Percentiles rank a stretch among this genome's conserved stretches.
Evolutionary conservation across 2,113 vertebrate species (phyloP).

Genomic region (Amphiprion ocellaris): DNA sequence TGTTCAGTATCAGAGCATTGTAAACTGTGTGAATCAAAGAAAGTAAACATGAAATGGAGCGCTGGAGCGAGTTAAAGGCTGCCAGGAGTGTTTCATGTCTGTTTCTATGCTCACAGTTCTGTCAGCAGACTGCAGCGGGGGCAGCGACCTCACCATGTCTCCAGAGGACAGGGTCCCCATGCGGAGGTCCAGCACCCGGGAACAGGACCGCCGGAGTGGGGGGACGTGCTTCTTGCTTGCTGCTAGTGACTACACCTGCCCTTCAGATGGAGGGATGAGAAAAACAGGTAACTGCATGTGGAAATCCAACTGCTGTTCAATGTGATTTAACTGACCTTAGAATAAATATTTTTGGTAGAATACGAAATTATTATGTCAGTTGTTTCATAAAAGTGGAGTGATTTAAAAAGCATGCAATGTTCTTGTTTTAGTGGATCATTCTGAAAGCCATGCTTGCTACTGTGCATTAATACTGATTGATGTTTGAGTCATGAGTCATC

Average conservation of each 20-base stretch:
- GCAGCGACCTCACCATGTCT: conserved; percentile 94
- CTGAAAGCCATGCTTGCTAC: conserved; percentile 20
- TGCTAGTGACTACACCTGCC: conserved; percentile 94
- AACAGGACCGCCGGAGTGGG: conserved; percentile 91
- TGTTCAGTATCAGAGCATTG: too few species aligned
- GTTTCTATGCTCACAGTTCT: conserved; percentile 81
- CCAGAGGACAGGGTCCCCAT: conserved; percentile 93
- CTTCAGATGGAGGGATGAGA: conserved; percentile 91
- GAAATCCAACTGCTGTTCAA: neutral
- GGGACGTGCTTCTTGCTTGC: conserved; percentile 96
- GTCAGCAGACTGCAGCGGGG: conserved; percentile 95
- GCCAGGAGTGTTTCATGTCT: neutral
- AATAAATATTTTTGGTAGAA: neutral
- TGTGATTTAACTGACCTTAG: neutral
- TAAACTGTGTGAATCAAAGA: neutral
- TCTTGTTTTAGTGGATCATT: neutral
- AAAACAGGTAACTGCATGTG: conserved; percentile 85
- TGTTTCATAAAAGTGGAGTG: conserved; percentile 2
- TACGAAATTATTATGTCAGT: neutral
- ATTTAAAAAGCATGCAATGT: neutral
- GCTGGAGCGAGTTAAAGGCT: neutral
- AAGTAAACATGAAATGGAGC: neutral
- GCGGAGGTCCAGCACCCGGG: conserved; percentile 93
- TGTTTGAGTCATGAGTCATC: conserved; percentile 25
- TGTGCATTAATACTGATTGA: conserved; percentile 12